Base-by-base conservation (phyloP, 2,113 vertebrate species). In the Eclectus roratus region DNA sequence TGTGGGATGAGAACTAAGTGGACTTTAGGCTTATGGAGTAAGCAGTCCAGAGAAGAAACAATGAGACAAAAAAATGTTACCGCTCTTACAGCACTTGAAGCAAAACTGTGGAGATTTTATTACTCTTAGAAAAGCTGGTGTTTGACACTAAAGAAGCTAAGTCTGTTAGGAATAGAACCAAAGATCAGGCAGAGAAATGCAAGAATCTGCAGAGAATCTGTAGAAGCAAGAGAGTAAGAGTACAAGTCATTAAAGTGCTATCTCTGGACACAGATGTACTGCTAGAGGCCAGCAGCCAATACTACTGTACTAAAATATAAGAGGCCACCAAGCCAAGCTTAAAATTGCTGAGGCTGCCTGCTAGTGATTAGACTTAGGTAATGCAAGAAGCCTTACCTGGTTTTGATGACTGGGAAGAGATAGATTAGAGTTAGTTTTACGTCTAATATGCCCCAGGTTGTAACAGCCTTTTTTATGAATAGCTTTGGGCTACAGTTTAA, bases 61-160 rank as follows among this genome's bases (percentile, higher is more conserved):
- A 19, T 24, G 13, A 24, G 13, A 24, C 10, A 21, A 35, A 82
- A 71, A 5, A 6, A 3, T 2, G 9, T 17, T 1, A 2, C 4
- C 4, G 3, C 11, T 61, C 33, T 46, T 18, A 23, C 21, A 80
- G 16, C 12, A 11, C 46, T 71, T 89, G 43, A n/a, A 78, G 41
- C 33, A 85, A 90, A 80, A 16, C 14, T 33, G 11, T 35, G 46
- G 43, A 68, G 28, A 41, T 17, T 14, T 25, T 37, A 29, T 8
- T 14, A 41, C 17, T 44, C 28, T 60, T 71, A 23, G 10, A 53
- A 76, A 52, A 58, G 16, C 33, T 72, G 37, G 1, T 37, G 71
- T 39, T 58, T 85, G 47, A 29, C 10, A 25, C 27, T 39, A 25
- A 76, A 60, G 43, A 33, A 73, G 41, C 11, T 18, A 43, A 39